Conservation (phyloP, 2,888 invertebrate species). For the Argyra leucocephala region DNA sequence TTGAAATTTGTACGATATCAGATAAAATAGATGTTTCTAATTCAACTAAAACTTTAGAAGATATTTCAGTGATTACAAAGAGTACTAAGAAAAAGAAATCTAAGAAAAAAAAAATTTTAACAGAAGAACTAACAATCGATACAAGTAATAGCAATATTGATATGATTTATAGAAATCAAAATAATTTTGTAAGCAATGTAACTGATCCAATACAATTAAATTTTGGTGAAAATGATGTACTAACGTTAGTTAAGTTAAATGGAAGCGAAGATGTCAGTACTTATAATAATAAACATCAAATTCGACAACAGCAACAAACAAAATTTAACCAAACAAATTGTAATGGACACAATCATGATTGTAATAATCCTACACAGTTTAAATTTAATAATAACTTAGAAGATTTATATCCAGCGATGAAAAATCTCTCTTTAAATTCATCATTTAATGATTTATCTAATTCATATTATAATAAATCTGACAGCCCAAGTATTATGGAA, state of each 20-base stretch:
- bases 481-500: conserved; percentile 40
- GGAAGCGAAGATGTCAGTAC: neutral
- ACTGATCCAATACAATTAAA: neutral
- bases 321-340: too few relatives aligned
- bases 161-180: too few relatives aligned
- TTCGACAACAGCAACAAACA: too few relatives aligned
- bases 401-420: neutral
- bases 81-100: neutral
- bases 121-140: neutral
- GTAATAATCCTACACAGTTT: neutral
- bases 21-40: too few relatives aligned
- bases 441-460: neutral
- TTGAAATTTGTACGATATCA: too few relatives aligned
- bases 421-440: neutral
- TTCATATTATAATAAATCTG: neutral
- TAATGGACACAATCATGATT: neutral
- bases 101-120: neutral
- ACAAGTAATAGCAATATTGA: too few relatives aligned
- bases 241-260: neutral
- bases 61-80: too few relatives aligned
- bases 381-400: neutral
- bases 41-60: too few relatives aligned
- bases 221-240: neutral
- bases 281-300: neutral
- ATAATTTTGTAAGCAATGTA: too few relatives aligned